Evolutionary conservation across 2,888 invertebrate species (phyloP), one percentile per base, ranked within the genome.

Genomic region (Lagria hirta): DNA sequence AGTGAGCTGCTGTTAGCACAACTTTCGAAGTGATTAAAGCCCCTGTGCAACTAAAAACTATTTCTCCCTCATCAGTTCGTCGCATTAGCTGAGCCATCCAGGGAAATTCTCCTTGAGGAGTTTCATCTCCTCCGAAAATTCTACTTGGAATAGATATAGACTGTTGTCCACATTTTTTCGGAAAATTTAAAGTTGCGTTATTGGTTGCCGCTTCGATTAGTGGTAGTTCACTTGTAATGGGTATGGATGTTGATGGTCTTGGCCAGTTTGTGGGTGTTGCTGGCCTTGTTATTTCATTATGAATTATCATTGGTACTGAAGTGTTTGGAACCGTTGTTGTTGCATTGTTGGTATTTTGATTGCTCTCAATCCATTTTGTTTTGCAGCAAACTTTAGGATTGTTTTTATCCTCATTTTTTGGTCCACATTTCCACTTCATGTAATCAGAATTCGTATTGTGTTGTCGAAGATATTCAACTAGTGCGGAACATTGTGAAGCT

Each of bases 1-100:
- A 79, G 59, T 79, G 78, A 0, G 71, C 77, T 1, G 79, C 78
- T 1, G 79, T 79, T 5, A 79, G 49, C 2, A 78, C 73, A 51
- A 79, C 78, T 62, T 62, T 65, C 0, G 65, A 60, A 51, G 73
- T 77, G 51, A 81, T 78, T 1, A 80, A 68, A 2, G 71, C 64
- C 3, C 76, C 79, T 0, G 76, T 77, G 51, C 79, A 79, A 1
- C 69, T 53, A 16, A 71, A 62, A 15, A 44, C 53, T 15, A 30
- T 38, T n/a, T 43, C 14, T 13, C 60, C 61, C 36, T 48, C 34
- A 18, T 23, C 26, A 7, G 54, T 48, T 15, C 60, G 62, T 52
- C 76, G 76, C 43, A 75, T 71, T 10, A 78, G 62, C 1, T 77
- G 55, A 0, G 64, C 71, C 55, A 74, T 57, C 77, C 77, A 78